These are phyloP conservation scores for Notospermus geniculatus DNA, from an alignment of 1,140 invertebrate genomes.

Conservation along the genomic window DNA sequence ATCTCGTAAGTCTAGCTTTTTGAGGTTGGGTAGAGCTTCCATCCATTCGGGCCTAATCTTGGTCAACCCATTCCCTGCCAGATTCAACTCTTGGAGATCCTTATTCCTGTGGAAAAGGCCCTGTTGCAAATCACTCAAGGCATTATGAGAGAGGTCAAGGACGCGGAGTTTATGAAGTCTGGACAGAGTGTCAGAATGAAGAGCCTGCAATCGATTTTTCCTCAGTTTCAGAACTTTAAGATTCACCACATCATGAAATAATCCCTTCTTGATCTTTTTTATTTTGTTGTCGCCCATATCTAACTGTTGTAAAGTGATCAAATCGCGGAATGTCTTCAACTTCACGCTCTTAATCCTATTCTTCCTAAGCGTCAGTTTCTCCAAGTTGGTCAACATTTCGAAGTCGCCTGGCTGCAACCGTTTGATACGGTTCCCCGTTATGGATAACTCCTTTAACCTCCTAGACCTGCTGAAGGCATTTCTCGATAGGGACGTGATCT, in stretches of 20 bases:
- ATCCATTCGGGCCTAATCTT: conserved; percentile 23
- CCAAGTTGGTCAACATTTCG: conserved; percentile 11
- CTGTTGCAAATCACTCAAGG: conserved; percentile 17
- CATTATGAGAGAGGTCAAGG: conserved; percentile 26
- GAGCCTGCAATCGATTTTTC: conserved; percentile 16
- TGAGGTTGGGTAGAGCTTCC: conserved; percentile 15
- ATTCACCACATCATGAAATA: conserved; percentile 12
- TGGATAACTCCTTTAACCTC: conserved; percentile 13
- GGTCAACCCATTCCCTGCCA: conserved; percentile 23
- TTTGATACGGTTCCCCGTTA: conserved; percentile 23
- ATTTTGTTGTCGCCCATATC: conserved; percentile 23
- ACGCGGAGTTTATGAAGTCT: conserved; percentile 13
- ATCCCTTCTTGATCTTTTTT: conserved; percentile 11
- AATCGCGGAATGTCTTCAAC: conserved; percentile 12
- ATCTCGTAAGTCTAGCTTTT: conserved; percentile 19
- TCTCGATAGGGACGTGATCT: conserved; percentile 14
- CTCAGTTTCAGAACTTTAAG: conserved; percentile 22
- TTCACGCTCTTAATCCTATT: conserved; percentile 25
- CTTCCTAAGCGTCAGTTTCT: conserved; percentile 22
- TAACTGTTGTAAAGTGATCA: conserved; percentile 18
- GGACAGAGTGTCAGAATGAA: conserved; percentile 12
- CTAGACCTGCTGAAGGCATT: conserved; percentile 15
- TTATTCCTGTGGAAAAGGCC: conserved; percentile 18
- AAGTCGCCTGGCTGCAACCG: conserved; percentile 20
- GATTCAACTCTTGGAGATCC: conserved; percentile 18